Evolutionary conservation across 2,888 invertebrate genomes (phyloP).

Genomic region (Balanococcus diminutus): DNA sequence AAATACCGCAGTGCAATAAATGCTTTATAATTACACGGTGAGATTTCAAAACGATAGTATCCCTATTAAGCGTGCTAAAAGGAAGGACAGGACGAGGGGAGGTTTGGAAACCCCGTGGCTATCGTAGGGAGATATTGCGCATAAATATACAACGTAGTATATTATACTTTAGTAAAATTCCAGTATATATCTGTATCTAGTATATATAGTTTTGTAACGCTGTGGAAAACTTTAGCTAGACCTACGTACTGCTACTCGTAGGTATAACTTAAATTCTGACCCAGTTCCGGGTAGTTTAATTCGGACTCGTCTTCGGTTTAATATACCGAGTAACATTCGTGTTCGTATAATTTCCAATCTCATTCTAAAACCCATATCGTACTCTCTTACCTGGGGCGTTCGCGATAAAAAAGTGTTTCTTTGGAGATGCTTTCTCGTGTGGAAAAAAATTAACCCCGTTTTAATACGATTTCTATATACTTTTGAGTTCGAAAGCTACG

Average conservation of each 20-base stretch:
- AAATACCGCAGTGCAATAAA: conserved; percentile 27
- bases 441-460: not conserved
- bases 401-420: not conserved
- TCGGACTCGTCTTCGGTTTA: conserved; percentile 23
- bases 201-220: not conserved
- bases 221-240: not conserved
- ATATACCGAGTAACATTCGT: conserved; percentile 12
- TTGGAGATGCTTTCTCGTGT: not conserved
- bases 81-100: not conserved
- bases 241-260: not conserved
- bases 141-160: not conserved
- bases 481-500: not conserved
- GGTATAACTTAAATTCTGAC: conserved; percentile 12
- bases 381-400: not conserved
- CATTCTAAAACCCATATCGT: not conserved
- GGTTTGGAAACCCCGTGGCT: not conserved
- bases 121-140: conserved; percentile 6
- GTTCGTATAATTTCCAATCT: not conserved
- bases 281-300: conserved; percentile 27
- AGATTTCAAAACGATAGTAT: not conserved
- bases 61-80: not conserved
- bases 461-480: not conserved
- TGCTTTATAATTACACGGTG: conserved; percentile 24
- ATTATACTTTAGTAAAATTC: not conserved
- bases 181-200: not conserved